Evolutionary conservation across 2,113 vertebrate genomes (phyloP), one percentile per base, ranked within the genome.

Genomic region (Gallinago media): DNA sequence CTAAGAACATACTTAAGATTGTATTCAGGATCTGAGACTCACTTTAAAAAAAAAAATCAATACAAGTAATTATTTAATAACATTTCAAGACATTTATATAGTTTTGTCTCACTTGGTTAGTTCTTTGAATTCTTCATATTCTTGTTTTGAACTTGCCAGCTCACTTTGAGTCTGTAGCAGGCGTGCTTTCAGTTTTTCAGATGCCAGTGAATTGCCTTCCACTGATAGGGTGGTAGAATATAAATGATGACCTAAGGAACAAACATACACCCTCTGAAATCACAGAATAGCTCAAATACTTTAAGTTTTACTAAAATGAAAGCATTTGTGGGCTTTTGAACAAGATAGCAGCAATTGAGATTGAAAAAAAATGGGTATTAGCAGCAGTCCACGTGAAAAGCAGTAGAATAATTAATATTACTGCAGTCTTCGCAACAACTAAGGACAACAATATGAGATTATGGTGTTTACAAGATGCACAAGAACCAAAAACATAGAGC

Each of bases 91-190:
- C 26, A 85, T 16, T 40, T 65, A 59, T 61, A 50, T 25, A 42
- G 32, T 49, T 90, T 85, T 52, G 81, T 86, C 98, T 98, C 97
- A 99, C 99, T 99, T 99, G 34, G 99, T 99, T 72, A 99, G 67
- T 77, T 99, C 99, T 97, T 99, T 99, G 97, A 98, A 99, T 92
- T 99, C 99, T 94, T 99, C 99, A 23, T 99, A 99, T 84, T 99
- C 99, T 94, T 99, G 99, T 50, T 98, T 98, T 32, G 97, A 98
- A 72, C 96, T 98, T 63, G 98, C 98, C 89, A 99, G 95, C 82
- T 99, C 99, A 5, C 98, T 98, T 73, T 99, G 99, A 89, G 98
- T 98, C 94, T 99, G 98, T 49, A 99, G 92, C 73, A 99, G 94
- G 38, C 98, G 98, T 67, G 98, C 98, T 95, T 98, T 99, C 88